Conservation (phyloP, 1,140 invertebrate genomes). For the Drosophila nigromelanica region DNA sequence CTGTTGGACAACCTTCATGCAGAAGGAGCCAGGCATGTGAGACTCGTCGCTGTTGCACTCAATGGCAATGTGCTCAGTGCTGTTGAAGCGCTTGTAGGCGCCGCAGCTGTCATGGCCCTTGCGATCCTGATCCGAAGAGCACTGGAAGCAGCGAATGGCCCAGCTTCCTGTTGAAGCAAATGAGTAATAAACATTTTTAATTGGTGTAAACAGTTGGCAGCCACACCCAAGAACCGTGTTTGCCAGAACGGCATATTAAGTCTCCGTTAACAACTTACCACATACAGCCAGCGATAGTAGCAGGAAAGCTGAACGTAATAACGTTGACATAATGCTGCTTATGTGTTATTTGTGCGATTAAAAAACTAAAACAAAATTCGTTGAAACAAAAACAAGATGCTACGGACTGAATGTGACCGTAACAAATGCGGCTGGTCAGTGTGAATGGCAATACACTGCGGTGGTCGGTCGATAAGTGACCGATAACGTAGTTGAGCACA, state of each 20-base stretch:
- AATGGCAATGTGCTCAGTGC: slow-evolving; percentile 90
- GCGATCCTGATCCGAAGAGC: slow-evolving; percentile 91
- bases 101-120: slow-evolving; percentile 93
- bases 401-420: slow-evolving; percentile 33
- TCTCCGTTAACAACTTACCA: slow-evolving; percentile 31
- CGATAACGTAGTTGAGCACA: too few relatives aligned
- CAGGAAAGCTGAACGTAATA: slow-evolving; percentile 48
- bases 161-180: slow-evolving; percentile 48
- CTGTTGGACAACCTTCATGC: slow-evolving; percentile 95
- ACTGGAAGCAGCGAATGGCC: slow-evolving; percentile 92
- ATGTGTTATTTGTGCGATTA: slow-evolving; percentile 17
- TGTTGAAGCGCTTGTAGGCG: slow-evolving; percentile 93
- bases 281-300: slow-evolving; percentile 52
- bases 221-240: slow-evolving; percentile 60
- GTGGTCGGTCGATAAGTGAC: slow-evolving; percentile 15
- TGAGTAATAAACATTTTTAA: slow-evolving; percentile 26
- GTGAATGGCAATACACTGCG: slow-evolving; percentile 8
- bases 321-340: slow-evolving; percentile 32
- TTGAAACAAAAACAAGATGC: slow-evolving; percentile 57
- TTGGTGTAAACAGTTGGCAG: slow-evolving; percentile 38
- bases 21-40: slow-evolving; percentile 95
- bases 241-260: neutral
- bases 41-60: slow-evolving; percentile 96
- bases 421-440: neutral
- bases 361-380: slow-evolving; percentile 39